Base-by-base conservation (phyloP, 2,888 invertebrate species). In the Aporophyla lueneburgensis region DNA sequence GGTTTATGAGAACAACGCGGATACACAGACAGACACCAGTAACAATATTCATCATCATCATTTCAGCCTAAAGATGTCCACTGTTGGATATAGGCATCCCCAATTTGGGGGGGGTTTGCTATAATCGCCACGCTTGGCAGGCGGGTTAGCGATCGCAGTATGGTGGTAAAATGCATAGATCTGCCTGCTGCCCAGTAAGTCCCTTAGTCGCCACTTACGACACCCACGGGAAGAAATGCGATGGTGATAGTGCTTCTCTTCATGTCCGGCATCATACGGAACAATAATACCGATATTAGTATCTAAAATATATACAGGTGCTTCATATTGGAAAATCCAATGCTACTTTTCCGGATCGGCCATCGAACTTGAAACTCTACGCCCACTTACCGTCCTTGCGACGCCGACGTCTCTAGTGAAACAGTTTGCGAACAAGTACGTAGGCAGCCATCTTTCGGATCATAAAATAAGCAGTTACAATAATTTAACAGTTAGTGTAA, bases 401-500 rank as follows among this genome's bases (percentile, higher is more conserved):
- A 72, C 40, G 7, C 10, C 49, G 0, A 72, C 40, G 7, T 14
- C 14, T 51, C 5, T 19, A 51, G 46, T 61, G 3, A 5, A n/a
- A 27, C 6, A 51, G 51, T 27, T 40, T 19, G 4, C 16, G 5
- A 43, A 27, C 40, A 6, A 24, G 33, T 24, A 56, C 12, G 46
- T 19, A 24, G 53, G 27, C 6, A 40, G 51, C 24, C n/a, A 62
- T 62, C 21, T 56, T 43, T 56, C 10, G 14, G 43, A 33, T 61
- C 21, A 46, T 72, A 65, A 72, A 58, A 51, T 56, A 78, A 68
- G 21, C 19, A 54, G 69, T 53, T 9, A 16, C 33, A 65, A 74
- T 74, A 71, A 75, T 62, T 14, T 43, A 59, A 58, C 58, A 40
- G 27, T 19, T 49, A 54, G 27, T 68, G 27, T 40, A 72, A 72